These are phyloP conservation scores for Tragelaphus imberbis DNA, from an alignment of 2,113 vertebrate species.

Conservation along the genomic window DNA sequence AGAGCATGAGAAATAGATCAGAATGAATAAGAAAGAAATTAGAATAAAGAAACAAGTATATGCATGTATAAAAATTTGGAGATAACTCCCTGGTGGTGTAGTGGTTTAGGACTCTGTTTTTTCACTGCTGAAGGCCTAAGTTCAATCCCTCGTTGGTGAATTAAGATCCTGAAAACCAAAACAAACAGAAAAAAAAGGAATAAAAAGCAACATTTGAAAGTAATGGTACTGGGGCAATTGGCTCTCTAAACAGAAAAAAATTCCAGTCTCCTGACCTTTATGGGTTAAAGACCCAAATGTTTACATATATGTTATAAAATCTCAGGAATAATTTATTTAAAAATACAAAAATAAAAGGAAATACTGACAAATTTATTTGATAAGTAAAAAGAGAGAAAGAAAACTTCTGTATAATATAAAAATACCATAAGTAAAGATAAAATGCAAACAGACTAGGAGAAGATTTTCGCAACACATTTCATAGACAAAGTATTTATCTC, in stretches of 20 bases:
- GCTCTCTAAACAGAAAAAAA: neutral
- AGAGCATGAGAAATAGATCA: neutral
- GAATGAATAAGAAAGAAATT: neutral
- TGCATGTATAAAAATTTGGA: neutral
- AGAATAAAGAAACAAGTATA: neutral
- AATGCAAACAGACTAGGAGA: neutral
- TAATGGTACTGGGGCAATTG: neutral
- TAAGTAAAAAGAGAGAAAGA: neutral
- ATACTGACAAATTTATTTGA: neutral
- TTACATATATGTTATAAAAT: neutral
- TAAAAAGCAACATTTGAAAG: neutral
- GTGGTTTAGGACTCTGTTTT: neutral
- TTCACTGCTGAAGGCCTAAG: neutral
- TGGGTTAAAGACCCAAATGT: neutral
- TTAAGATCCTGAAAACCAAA: neutral
- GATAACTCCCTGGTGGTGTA: neutral
- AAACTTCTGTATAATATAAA: neutral
- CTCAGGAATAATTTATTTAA: neutral
- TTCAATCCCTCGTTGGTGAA: neutral
- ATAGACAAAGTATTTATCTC: neutral
- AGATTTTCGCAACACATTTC: neutral
- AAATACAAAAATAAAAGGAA: neutral
- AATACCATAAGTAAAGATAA: neutral
- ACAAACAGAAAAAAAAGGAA: neutral
- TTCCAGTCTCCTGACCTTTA: neutral